Evolutionary conservation across 2,113 vertebrate genomes (phyloP).

Genomic region (Phalacrocorax carbo): DNA sequence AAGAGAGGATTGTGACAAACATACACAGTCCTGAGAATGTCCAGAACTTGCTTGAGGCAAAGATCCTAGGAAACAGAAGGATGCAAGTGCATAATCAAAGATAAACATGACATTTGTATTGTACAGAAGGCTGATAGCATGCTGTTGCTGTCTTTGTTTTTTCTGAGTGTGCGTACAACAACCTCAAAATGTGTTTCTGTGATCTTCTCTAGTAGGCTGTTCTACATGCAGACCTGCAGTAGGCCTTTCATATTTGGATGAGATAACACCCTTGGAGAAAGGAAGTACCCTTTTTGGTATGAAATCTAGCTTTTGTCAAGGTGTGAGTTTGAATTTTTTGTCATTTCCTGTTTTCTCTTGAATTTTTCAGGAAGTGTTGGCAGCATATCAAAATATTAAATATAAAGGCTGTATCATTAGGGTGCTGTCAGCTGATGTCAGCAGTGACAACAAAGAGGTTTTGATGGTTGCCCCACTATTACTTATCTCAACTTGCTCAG

Average conservation of each 20-base stretch:
- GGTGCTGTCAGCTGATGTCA: fast-evolving
- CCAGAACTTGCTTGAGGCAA: not conserved
- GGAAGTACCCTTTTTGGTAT: not conserved
- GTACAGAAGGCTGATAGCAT: not conserved
- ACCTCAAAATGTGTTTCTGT: not conserved
- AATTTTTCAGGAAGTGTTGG: not conserved
- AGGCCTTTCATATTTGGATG: not conserved
- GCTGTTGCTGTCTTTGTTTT: not conserved
- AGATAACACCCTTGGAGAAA: not conserved
- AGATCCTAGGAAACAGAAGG: not conserved
- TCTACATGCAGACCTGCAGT: not conserved
- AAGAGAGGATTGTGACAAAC: not conserved
- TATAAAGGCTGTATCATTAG: not conserved
- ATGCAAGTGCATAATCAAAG: not conserved
- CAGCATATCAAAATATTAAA: not conserved
- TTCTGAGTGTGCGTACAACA: not conserved
- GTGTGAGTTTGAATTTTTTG: not conserved
- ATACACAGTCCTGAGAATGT: not conserved
- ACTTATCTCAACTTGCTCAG: not conserved
- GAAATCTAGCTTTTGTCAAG: not conserved
- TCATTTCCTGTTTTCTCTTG: not conserved
- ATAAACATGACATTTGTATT: not conserved
- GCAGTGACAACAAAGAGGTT: not conserved
- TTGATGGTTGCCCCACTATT: not conserved
- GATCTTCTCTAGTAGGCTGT: not conserved